Evolutionary conservation across 2,888 invertebrate species (phyloP).

Genomic region (Autographa gamma): DNA sequence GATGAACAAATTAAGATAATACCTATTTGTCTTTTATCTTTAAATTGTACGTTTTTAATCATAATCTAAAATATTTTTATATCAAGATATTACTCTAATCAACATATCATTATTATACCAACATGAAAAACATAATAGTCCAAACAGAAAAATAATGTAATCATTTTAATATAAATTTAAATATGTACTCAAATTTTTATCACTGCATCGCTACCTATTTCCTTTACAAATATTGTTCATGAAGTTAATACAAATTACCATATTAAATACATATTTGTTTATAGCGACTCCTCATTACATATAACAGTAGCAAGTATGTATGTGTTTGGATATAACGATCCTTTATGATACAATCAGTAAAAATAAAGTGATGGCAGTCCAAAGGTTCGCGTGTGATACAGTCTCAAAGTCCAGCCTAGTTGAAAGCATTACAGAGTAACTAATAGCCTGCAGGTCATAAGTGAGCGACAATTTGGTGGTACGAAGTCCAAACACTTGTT

Average conservation of each 20-base stretch:
- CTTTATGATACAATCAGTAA: background rate
- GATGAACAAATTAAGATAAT: background rate
- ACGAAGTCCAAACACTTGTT: constrained; percentile 39
- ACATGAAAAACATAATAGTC: background rate
- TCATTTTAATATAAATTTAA: background rate
- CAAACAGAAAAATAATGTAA: background rate
- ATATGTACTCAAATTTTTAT: background rate
- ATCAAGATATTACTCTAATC: background rate
- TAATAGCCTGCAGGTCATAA: constrained; percentile 29
- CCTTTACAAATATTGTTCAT: background rate
- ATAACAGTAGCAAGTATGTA: background rate
- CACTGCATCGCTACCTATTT: background rate
- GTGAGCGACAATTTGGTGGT: constrained; percentile 24
- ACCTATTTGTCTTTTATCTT: background rate
- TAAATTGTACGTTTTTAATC: background rate
- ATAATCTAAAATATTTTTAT: background rate
- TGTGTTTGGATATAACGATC: background rate
- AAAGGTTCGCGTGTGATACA: background rate
- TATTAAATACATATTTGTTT: background rate
- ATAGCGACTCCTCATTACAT: background rate
- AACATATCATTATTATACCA: background rate
- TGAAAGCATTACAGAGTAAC: constrained; percentile 15
- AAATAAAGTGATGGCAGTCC: constrained; percentile 17
- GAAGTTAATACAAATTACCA: background rate
- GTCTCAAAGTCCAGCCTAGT: constrained; percentile 25